phyloP scores from a whole-genome alignment of 2,113 vertebrate species.

The Crotalus horridus region DNA sequence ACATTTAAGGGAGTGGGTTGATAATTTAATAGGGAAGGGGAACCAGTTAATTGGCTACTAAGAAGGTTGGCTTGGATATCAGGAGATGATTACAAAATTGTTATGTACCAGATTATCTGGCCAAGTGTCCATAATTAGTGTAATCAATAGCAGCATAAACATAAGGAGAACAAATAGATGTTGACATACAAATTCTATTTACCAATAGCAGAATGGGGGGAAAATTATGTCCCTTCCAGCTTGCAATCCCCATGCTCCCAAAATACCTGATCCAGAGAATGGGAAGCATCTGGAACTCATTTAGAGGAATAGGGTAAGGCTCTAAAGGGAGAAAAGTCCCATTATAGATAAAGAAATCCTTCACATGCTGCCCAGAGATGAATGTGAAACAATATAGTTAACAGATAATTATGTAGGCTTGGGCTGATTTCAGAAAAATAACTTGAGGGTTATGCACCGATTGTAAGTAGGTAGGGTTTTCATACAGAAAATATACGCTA shows the following conservation, averaged over 20 bases:
- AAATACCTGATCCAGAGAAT: not conserved
- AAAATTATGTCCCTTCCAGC: not conserved
- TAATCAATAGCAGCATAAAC: not conserved
- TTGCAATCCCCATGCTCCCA: not conserved
- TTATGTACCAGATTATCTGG: not conserved
- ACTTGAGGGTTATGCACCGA: not conserved
- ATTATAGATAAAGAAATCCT: not conserved
- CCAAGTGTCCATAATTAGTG: not conserved
- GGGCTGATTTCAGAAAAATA: not conserved
- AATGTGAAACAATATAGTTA: not conserved
- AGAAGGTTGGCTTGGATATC: not conserved
- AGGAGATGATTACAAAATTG: not conserved
- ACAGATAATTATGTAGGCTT: not conserved
- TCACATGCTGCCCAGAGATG: not conserved
- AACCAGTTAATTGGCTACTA: not conserved
- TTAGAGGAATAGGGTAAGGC: not conserved
- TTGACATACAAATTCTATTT: not conserved
- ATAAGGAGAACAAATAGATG: not conserved
- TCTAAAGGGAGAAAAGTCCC: not conserved
- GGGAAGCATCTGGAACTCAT: not conserved
- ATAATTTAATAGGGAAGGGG: not conserved
- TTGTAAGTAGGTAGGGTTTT: not conserved
- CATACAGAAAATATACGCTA: not conserved
- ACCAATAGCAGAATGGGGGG: not conserved
- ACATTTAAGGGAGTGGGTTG: not conserved